These are phyloP conservation scores for Eptesicus fuscus DNA, from an alignment of 2,113 vertebrate genomes.

Conservation along the genomic window DNA sequence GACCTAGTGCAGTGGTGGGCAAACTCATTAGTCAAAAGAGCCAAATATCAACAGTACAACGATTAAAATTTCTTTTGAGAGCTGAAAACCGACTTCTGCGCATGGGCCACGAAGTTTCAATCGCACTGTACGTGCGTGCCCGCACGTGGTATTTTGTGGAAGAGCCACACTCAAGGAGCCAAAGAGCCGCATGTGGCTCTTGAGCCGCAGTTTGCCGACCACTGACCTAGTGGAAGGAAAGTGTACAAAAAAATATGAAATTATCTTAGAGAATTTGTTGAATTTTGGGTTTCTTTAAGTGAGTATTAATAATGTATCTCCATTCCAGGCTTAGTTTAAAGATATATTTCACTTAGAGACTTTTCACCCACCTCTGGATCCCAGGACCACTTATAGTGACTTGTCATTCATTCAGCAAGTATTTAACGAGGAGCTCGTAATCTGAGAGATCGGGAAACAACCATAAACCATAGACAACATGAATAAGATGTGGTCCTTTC, in stretches of 20 bases:
- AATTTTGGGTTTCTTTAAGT: constrained; percentile 25
- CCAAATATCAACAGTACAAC: too few relatives aligned
- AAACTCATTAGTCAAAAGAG: too few relatives aligned
- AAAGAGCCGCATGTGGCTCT: too few relatives aligned
- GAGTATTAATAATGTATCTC: neutral
- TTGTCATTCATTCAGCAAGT: neutral
- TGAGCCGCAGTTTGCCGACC: too few relatives aligned
- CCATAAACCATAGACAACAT: neutral
- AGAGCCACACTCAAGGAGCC: too few relatives aligned
- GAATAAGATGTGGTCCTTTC: neutral
- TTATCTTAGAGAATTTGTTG: neutral
- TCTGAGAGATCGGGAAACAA: neutral
- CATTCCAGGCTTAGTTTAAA: neutral
- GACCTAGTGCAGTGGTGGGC: neutral
- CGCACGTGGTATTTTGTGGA: too few relatives aligned
- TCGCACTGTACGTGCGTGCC: too few relatives aligned
- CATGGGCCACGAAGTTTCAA: too few relatives aligned
- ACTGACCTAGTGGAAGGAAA: neutral
- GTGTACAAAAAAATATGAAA: neutral
- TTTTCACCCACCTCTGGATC: neutral
- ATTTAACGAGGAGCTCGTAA: neutral
- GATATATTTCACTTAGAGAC: neutral
- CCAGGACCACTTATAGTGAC: neutral
- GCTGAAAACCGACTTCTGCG: too few relatives aligned
- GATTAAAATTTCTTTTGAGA: too few relatives aligned